phyloP scores from a whole-genome alignment of 2,797 vertebrate species.

The Numenius phaeopus region DNA sequence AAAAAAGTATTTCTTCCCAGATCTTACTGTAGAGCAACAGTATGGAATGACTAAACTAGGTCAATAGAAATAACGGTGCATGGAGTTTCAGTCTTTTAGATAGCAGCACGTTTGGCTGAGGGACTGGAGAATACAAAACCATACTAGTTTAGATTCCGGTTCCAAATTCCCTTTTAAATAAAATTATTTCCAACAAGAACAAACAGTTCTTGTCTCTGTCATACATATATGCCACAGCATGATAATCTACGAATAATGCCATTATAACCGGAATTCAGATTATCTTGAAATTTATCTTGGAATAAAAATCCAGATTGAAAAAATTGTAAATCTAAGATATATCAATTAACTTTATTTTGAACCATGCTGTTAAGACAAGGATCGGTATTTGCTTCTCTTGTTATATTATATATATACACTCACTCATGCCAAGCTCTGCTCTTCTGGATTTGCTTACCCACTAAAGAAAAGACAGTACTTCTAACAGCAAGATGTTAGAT shows the following conservation, averaged over 20 bases:
- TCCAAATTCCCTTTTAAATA: not conserved
- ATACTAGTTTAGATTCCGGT: not conserved
- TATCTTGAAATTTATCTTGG: not conserved
- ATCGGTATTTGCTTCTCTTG: not conserved
- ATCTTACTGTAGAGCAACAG: not conserved
- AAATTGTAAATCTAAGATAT: not conserved
- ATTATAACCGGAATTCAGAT: not conserved
- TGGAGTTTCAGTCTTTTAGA: not conserved
- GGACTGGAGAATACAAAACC: not conserved
- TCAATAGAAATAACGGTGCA: not conserved
- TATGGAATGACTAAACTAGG: not conserved
- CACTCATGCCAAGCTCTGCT: not conserved
- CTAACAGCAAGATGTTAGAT: not conserved
- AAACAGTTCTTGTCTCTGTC: not conserved
- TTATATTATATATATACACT: too few species aligned
- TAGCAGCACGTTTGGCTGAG: not conserved
- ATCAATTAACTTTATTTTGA: not conserved
- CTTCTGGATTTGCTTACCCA: not conserved
- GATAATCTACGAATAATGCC: not conserved
- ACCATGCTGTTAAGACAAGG: not conserved
- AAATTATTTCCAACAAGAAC: not conserved
- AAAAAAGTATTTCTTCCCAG: not conserved
- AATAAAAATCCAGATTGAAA: not conserved
- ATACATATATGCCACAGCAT: not conserved
- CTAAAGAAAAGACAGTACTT: not conserved